Evolutionary conservation across 2,888 invertebrate species (phyloP).

Genomic region (Habrosyne pyritoides): DNA sequence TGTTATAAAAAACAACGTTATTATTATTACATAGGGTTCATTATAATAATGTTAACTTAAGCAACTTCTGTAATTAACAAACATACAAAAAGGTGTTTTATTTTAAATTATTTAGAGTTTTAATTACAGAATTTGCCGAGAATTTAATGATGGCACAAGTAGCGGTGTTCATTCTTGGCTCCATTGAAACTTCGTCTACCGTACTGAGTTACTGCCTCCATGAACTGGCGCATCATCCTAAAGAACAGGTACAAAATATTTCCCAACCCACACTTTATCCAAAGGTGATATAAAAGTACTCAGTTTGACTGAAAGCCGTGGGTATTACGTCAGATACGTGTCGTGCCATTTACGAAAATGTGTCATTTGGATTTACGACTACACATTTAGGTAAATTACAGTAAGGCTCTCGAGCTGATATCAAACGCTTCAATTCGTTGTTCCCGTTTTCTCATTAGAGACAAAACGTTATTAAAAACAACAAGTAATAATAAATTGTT

Average conservation of each 20-base stretch:
- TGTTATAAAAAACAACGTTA: too few relatives aligned
- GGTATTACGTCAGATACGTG: background rate
- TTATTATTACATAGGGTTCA: too few relatives aligned
- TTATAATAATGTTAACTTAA: too few relatives aligned
- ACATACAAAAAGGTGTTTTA: background rate
- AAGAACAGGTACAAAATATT: conserved; percentile 56
- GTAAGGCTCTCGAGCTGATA: conserved; percentile 11
- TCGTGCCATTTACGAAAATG: conserved; percentile 6
- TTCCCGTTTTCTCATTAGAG: background rate
- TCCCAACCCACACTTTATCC: too few relatives aligned
- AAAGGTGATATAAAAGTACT: background rate
- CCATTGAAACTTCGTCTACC: conserved; percentile 67
- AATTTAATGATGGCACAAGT: conserved; percentile 68
- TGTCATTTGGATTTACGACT: conserved; percentile 12
- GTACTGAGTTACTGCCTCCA: conserved; percentile 54
- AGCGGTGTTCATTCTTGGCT: conserved; percentile 65
- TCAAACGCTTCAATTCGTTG: conserved; percentile 11
- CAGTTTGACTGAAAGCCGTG: background rate
- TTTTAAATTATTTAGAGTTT: background rate
- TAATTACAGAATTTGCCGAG: conserved; percentile 55
- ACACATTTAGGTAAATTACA: conserved; percentile 14
- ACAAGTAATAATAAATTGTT: background rate
- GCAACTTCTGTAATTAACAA: background rate
- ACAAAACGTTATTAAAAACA: background rate
- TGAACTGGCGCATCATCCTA: conserved; percentile 61